phyloP scores from a whole-genome alignment of 1,140 invertebrate species.

The Chionoecetes opilio region DNA sequence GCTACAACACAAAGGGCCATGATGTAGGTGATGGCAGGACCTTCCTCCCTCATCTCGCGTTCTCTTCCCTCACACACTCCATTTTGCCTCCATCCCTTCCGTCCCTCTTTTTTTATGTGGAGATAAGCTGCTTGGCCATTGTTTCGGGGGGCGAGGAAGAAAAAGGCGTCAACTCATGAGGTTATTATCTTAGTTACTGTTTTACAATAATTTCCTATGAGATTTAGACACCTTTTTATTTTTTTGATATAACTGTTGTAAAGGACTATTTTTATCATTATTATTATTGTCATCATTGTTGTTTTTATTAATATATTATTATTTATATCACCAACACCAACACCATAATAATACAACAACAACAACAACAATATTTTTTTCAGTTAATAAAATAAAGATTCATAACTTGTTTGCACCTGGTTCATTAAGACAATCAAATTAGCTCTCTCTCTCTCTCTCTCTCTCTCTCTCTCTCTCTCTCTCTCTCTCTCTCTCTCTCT shows the following conservation, averaged over 20 bases:
- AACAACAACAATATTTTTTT: neutral
- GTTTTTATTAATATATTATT: neutral
- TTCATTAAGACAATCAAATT: too few relatives aligned
- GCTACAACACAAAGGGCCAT: too few relatives aligned
- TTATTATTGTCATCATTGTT: neutral
- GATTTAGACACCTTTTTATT: neutral
- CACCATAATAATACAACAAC: neutral
- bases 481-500: too few relatives aligned
- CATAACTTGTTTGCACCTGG: too few relatives aligned
- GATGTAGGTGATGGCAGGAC: too few relatives aligned
- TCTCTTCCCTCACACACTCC: neutral
- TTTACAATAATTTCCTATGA: too few relatives aligned
- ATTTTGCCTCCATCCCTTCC: neutral
- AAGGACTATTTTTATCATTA: neutral
- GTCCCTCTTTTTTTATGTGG: neutral
- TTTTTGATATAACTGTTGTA: neutral
- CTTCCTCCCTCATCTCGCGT: neutral
- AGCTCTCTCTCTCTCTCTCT: too few relatives aligned
- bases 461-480: too few relatives aligned
- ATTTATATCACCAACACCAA: neutral
- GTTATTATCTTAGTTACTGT: too few relatives aligned
- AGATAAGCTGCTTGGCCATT: neutral
- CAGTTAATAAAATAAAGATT: too few relatives aligned
- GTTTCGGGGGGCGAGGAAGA: neutral
- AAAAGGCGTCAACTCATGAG: neutral